Evolutionary conservation across 2,113 vertebrate species (phyloP).

Genomic region (Procavia capensis): DNA sequence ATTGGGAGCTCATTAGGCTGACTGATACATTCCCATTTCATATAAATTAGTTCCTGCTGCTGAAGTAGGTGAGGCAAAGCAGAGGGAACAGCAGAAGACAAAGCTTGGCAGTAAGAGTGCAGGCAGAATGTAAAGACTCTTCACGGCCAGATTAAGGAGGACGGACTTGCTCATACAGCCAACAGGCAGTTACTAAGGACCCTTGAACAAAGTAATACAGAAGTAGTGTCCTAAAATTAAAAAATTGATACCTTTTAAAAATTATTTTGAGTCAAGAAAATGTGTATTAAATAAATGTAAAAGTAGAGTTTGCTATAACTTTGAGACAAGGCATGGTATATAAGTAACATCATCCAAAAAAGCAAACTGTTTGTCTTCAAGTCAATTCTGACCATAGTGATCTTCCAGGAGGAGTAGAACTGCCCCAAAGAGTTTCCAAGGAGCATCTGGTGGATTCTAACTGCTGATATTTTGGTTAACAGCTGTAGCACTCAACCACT

Average conservation of each 20-base stretch:
- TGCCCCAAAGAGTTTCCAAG: too few relatives aligned
- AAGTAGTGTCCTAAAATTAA: background rate
- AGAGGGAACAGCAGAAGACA: background rate
- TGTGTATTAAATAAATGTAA: constrained; percentile 20
- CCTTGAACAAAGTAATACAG: background rate
- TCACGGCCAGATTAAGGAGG: background rate
- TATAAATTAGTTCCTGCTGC: constrained; percentile 2
- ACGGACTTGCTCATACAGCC: background rate
- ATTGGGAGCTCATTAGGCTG: background rate
- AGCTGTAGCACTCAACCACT: too few relatives aligned
- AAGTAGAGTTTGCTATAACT: constrained; percentile 23
- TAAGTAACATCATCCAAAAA: background rate
- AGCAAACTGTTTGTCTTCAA: too few relatives aligned
- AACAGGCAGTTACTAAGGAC: background rate
- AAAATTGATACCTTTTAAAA: background rate
- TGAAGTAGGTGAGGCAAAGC: background rate
- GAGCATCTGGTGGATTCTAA: too few relatives aligned
- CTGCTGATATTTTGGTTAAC: too few relatives aligned
- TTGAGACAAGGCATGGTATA: background rate
- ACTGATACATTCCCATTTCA: background rate
- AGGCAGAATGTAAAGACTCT: background rate
- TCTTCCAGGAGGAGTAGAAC: too few relatives aligned
- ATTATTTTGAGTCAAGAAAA: constrained; percentile 18
- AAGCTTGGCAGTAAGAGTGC: background rate
- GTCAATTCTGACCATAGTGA: too few relatives aligned